phyloP scores from a whole-genome alignment of 2,797 vertebrate genomes.

The Erethizon dorsatum region DNA sequence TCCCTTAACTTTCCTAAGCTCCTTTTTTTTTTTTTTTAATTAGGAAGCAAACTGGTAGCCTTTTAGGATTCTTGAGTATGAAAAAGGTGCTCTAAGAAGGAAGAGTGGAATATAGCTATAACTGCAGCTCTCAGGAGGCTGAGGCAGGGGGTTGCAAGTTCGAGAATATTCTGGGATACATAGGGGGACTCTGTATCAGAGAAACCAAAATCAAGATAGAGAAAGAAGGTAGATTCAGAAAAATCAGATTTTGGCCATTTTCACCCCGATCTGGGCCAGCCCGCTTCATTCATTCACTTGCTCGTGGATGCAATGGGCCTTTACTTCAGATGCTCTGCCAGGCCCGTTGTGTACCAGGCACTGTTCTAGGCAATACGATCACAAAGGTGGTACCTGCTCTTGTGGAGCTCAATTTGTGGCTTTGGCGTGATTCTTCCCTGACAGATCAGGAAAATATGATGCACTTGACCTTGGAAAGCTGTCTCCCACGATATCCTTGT shows the following conservation, averaged over 20 bases:
- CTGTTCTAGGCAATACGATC: neutral
- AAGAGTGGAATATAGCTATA: neutral
- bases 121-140: neutral
- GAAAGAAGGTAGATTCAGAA: slow-evolving; percentile 7
- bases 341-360: neutral
- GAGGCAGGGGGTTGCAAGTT: neutral
- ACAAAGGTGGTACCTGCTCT: neutral
- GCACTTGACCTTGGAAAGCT: neutral
- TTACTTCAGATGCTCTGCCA: neutral
- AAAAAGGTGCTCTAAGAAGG: neutral
- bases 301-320: neutral
- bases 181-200: neutral
- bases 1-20: slow-evolving; percentile 28
- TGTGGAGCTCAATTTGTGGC: neutral
- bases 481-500: neutral
- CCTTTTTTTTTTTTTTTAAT: neutral
- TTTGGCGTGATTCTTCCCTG: neutral
- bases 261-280: neutral
- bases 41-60: neutral
- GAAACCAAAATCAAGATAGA: neutral
- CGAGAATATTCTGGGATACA: neutral
- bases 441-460: neutral
- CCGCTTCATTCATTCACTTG: neutral
- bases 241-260: neutral
- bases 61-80: neutral